Evolutionary conservation across 2,888 invertebrate species (phyloP).

Genomic region (Drosophila maculinotata): DNA sequence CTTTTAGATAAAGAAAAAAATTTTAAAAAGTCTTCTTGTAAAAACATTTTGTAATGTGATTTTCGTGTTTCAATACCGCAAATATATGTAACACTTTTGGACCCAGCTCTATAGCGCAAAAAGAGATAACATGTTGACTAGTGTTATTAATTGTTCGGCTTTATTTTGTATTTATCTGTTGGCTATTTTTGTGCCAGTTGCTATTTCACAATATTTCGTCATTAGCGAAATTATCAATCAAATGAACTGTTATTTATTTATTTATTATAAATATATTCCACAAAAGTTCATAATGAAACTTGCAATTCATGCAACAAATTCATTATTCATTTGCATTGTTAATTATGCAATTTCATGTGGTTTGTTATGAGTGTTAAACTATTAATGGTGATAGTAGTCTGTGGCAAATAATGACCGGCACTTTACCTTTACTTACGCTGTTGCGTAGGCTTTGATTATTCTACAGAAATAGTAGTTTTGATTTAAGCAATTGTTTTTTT

Average conservation of each 20-base stretch:
- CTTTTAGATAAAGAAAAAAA: too few relatives aligned
- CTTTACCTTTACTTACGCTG: conserved; percentile 24
- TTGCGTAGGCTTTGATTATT: background rate
- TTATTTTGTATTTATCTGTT: conserved; percentile 36
- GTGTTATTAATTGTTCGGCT: conserved; percentile 1
- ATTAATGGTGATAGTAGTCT: background rate
- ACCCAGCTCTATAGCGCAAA: too few relatives aligned
- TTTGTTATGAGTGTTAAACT: background rate
- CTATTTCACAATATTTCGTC: conserved; percentile 46
- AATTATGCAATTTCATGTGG: conserved; percentile 56
- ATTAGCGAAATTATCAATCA: background rate
- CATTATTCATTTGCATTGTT: conserved; percentile 26
- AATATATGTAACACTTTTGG: too few relatives aligned
- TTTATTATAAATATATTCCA: too few relatives aligned
- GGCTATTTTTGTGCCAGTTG: conserved; percentile 3
- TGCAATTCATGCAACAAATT: conserved; percentile 49
- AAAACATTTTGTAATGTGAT: too few relatives aligned
- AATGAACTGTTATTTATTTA: background rate
- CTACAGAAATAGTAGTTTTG: conserved; percentile 7
- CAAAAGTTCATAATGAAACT: conserved; percentile 28
- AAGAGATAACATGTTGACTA: too few relatives aligned
- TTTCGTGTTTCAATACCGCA: too few relatives aligned
- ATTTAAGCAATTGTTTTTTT: conserved; percentile 13
- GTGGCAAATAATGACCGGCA: background rate
- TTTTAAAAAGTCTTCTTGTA: too few relatives aligned